These are phyloP conservation scores for Mongoloraphidia duomilia DNA, from an alignment of 2,888 invertebrate genomes.

Conservation along the genomic window DNA sequence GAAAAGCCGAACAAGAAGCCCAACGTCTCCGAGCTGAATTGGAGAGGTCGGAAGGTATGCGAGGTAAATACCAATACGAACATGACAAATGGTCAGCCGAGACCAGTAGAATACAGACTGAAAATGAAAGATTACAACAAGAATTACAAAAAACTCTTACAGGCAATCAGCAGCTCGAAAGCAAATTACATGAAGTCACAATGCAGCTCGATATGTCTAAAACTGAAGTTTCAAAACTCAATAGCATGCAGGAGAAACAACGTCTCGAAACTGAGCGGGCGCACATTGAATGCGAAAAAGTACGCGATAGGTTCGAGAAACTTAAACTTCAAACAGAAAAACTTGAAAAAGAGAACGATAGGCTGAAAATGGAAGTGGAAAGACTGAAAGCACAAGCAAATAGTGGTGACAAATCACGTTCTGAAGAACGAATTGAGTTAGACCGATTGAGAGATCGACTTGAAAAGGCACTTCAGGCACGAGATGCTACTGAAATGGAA, in stretches of 20 bases:
- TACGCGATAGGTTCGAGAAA: conserved; percentile 75
- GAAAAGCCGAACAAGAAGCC: conserved; percentile 54
- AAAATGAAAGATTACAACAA: conserved; percentile 56
- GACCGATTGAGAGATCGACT: conserved; percentile 74
- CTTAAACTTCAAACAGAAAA: conserved; percentile 56
- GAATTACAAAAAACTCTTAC: conserved; percentile 54
- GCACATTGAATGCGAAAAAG: conserved; percentile 79
- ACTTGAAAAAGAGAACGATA: conserved; percentile 62
- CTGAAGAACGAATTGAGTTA: conserved; percentile 60
- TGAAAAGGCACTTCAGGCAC: conserved; percentile 67
- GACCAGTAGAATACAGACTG: conserved; percentile 36
- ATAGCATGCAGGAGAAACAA: conserved; percentile 64
- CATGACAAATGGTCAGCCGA: conserved; percentile 52
- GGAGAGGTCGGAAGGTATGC: conserved; percentile 59
- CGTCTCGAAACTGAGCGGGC: conserved; percentile 67
- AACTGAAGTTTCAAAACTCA: conserved; percentile 60
- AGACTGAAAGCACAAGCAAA: conserved; percentile 42
- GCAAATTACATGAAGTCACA: conserved; percentile 61
- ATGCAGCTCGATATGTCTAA: conserved; percentile 69
- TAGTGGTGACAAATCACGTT: conserved; percentile 47
- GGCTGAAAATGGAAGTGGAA: conserved; percentile 55
- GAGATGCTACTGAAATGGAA: conserved; percentile 74
- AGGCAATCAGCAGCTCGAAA: conserved; percentile 55
- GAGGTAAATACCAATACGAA: conserved; percentile 67
- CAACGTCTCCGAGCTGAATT: conserved; percentile 51